phyloP scores from a whole-genome alignment of 1,140 invertebrate species.

The Apocrypta bakeri region DNA sequence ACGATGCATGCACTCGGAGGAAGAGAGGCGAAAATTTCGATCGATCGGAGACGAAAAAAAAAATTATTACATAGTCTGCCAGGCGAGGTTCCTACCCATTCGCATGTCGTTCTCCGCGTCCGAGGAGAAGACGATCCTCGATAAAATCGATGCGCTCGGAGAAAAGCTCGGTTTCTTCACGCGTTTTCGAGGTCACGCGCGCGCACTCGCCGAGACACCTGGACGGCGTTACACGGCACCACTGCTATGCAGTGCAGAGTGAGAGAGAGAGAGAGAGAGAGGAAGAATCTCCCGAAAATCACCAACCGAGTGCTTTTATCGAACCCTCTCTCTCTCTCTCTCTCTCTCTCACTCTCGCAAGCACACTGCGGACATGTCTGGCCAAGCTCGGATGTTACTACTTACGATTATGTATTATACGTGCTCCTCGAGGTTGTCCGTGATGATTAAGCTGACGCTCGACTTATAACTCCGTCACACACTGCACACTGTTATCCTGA shows the following conservation, averaged over 20 bases:
- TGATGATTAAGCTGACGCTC: background rate
- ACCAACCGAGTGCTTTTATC: background rate
- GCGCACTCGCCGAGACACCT: background rate
- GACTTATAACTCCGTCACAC: too few relatives aligned
- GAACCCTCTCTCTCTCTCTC: background rate
- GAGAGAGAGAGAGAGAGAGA: too few relatives aligned
- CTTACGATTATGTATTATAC: background rate
- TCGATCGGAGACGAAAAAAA: too few relatives aligned
- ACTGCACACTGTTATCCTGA: too few relatives aligned
- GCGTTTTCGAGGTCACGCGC: constrained; percentile 41
- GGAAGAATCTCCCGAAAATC: background rate
- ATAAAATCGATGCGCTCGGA: constrained; percentile 32
- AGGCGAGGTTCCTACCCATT: too few relatives aligned
- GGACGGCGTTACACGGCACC: background rate
- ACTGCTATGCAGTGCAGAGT: background rate
- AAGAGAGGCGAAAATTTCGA: constrained; percentile 6
- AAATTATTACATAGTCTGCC: too few relatives aligned
- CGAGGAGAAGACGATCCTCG: constrained; percentile 12
- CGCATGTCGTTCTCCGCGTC: too few relatives aligned
- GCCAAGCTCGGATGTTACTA: background rate
- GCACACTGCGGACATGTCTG: background rate
- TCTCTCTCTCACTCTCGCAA: background rate
- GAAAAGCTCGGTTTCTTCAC: constrained; percentile 5
- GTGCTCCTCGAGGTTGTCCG: background rate
- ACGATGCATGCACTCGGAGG: too few relatives aligned